phyloP scores from a whole-genome alignment of 2,888 invertebrate genomes.

The Gonocerus acuteangulatus region DNA sequence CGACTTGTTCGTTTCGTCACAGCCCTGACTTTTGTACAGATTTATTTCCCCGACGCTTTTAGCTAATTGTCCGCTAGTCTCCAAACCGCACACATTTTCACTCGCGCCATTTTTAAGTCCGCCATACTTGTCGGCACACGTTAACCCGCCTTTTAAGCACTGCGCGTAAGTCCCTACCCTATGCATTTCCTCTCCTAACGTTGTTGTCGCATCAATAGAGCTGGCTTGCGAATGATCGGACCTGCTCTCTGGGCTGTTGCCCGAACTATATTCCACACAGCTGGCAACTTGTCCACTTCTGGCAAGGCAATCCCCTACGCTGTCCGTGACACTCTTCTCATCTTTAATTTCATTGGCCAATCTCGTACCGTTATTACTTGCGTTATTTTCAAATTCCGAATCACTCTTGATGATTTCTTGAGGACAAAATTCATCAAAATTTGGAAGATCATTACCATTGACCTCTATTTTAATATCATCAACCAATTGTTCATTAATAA shows the following conservation, averaged over 20 bases:
- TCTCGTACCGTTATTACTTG: conserved; percentile 2
- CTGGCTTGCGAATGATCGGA: neutral
- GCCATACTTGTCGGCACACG: neutral
- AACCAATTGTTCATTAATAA: too few relatives aligned
- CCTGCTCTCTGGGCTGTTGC: neutral
- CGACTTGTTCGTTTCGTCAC: neutral
- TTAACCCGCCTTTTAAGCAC: neutral
- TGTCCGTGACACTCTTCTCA: conserved; percentile 18
- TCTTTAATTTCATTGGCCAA: conserved; percentile 15
- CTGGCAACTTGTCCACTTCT: conserved; percentile 19
- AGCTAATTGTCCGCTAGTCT: too few relatives aligned
- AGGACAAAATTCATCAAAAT: too few relatives aligned
- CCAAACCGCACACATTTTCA: too few relatives aligned
- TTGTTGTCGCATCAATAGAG: neutral
- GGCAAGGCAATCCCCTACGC: conserved; percentile 1
- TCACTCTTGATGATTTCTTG: conserved; percentile 4
- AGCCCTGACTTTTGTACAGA: neutral
- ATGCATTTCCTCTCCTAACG: neutral
- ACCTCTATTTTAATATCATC: too few relatives aligned
- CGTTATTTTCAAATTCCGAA: conserved; percentile 2
- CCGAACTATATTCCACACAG: conserved; percentile 23
- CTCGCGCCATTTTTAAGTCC: neutral
- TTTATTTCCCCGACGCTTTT: neutral
- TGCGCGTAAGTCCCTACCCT: neutral
- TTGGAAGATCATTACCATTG: too few relatives aligned